phyloP scores from a whole-genome alignment of 2,888 invertebrate species.

The Zygogramma bicolorata region DNA sequence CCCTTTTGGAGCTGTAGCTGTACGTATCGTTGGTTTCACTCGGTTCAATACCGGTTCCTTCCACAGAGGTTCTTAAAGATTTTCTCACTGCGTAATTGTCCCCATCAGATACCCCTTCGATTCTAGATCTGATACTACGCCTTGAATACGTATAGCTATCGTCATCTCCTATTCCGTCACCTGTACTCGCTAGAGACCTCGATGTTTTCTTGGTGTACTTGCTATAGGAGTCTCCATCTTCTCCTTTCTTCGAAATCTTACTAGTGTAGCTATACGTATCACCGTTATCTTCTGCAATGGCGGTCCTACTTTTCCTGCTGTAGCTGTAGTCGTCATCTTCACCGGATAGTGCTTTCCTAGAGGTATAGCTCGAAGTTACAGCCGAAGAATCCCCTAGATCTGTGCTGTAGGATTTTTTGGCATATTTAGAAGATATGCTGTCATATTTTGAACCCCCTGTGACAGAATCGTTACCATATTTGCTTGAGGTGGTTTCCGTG shows the following conservation, averaged over 20 bases:
- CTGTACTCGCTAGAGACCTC: conserved; percentile 44
- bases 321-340: conserved; percentile 49
- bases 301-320: conserved; percentile 43
- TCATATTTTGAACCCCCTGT: conserved; percentile 50
- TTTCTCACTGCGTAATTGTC: conserved; percentile 57
- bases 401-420: conserved; percentile 40
- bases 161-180: conserved; percentile 40
- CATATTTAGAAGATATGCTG: conserved; percentile 52
- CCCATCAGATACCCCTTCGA: conserved; percentile 57
- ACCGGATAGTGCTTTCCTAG: conserved; percentile 45
- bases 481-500: conserved; percentile 37
- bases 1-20: conserved; percentile 49
- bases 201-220: conserved; percentile 50
- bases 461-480: conserved; percentile 46
- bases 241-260: conserved; percentile 39
- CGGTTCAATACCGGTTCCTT: conserved; percentile 54
- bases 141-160: conserved; percentile 47
- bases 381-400: conserved; percentile 42
- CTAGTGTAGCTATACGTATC: conserved; percentile 48
- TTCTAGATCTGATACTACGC: conserved; percentile 50
- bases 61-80: conserved; percentile 53
- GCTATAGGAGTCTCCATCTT: conserved; percentile 46
- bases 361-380: conserved; percentile 47
- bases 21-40: conserved; percentile 46
- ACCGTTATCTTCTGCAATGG: conserved; percentile 46